A percentile compares a stretch with the other conserved stretches of the same genome.
Conservation (phyloP, 2,888 invertebrate genomes). For the Folsomia candida region DNA sequence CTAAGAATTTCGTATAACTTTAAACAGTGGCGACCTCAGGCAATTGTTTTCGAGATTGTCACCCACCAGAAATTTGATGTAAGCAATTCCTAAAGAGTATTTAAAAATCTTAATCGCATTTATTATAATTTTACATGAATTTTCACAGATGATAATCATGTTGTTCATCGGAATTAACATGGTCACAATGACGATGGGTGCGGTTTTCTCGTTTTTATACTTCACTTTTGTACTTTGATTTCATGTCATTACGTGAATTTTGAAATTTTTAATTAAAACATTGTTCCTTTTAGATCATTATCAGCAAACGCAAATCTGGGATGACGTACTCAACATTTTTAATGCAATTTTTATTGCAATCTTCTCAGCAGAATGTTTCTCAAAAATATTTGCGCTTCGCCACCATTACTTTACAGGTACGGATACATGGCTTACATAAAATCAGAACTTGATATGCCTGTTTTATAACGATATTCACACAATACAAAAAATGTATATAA, state of each 20-base stretch:
- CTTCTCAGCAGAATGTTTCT: constrained; percentile 95
- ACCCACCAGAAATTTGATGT: constrained; percentile 98
- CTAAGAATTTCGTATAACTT: not conserved
- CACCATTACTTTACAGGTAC: constrained; percentile 98
- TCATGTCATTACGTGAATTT: not conserved
- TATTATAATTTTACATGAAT: not conserved
- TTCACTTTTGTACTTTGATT: no score
- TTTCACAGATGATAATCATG: constrained; percentile 99
- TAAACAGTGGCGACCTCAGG: constrained; percentile 89
- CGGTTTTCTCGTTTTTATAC: no score
- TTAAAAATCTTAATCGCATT: not conserved
- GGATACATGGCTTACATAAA: no score
- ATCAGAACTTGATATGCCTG: no score
- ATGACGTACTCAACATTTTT: constrained; percentile 78
- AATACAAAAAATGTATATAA: no score
- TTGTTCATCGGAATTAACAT: constrained; percentile 82
- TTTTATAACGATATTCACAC: no score
- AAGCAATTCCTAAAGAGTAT: no score
- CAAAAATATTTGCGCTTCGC: constrained; percentile 96
- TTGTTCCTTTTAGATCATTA: constrained; percentile 69
- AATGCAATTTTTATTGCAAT: constrained; percentile 98
- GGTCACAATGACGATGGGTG: constrained; percentile 95
- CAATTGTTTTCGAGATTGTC: constrained; percentile 93
- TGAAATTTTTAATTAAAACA: not conserved
- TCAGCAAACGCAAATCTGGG: constrained; percentile 65